phyloP scores from a whole-genome alignment of 2,113 vertebrate genomes.

The Noctilio leporinus region DNA sequence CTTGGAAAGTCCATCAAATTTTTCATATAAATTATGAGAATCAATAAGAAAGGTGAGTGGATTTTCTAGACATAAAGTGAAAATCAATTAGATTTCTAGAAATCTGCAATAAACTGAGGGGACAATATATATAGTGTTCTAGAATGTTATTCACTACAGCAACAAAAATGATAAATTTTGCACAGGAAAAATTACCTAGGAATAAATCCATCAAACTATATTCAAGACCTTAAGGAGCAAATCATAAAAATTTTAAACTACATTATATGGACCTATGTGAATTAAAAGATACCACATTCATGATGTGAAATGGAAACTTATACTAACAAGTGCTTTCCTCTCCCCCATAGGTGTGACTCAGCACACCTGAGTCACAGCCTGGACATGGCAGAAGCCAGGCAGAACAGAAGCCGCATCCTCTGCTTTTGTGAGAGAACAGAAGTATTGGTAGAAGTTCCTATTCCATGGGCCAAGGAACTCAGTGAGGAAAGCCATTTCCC shows the following conservation, averaged over 20 bases:
- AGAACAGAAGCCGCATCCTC: background rate
- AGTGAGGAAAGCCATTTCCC: background rate
- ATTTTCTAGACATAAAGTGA: background rate
- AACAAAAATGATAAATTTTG: slow-evolving; percentile 16
- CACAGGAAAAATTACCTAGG: background rate
- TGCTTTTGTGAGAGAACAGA: background rate
- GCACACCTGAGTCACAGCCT: background rate
- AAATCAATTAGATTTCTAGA: background rate
- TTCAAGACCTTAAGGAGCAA: background rate
- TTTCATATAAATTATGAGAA: background rate
- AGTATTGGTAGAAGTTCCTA: background rate
- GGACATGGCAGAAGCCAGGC: background rate
- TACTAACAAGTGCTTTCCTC: background rate
- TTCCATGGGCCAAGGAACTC: background rate
- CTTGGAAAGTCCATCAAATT: background rate
- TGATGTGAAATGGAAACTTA: background rate
- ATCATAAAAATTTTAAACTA: background rate
- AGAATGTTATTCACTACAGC: background rate
- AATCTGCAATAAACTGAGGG: background rate
- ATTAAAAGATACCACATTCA: background rate
- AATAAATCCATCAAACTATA: background rate
- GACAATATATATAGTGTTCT: background rate
- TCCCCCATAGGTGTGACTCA: background rate
- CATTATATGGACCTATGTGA: background rate
- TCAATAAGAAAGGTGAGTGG: background rate